Evolutionary conservation across 2,797 vertebrate species (phyloP).

Genomic region (Eidolon dupreanum): DNA sequence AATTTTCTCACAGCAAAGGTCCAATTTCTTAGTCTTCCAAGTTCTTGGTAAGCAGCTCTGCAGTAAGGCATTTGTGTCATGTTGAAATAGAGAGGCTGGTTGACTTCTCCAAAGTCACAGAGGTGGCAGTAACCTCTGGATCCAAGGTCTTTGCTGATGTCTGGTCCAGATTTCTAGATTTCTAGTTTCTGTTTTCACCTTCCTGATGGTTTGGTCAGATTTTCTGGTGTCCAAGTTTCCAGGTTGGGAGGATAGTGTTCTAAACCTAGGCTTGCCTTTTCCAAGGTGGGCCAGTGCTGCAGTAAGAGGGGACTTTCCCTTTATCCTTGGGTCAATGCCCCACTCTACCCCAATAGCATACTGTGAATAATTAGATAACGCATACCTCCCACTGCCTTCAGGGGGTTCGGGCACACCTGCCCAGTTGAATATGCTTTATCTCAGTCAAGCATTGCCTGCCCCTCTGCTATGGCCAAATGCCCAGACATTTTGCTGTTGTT

Average conservation of each 20-base stretch:
- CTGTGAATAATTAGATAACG: slow-evolving; percentile 64
- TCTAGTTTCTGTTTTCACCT: not conserved
- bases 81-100: not conserved
- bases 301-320: not conserved
- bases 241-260: not conserved
- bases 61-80: not conserved
- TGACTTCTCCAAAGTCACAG: not conserved
- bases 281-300: not conserved
- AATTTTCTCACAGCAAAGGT: not conserved
- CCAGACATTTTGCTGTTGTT: slow-evolving; percentile 61
- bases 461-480: slow-evolving; percentile 33
- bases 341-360: not conserved
- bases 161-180: not conserved
- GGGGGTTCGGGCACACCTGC: slow-evolving; percentile 34
- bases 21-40: not conserved
- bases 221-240: not conserved
- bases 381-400: not conserved
- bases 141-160: not conserved
- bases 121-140: not conserved
- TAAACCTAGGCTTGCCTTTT: not conserved
- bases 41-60: not conserved
- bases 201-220: not conserved
- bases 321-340: not conserved
- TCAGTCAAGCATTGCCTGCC: slow-evolving; percentile 57
- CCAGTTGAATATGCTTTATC: slow-evolving; percentile 62